phyloP scores from a whole-genome alignment of 2,113 vertebrate species.

The Cygnus buccinator region DNA sequence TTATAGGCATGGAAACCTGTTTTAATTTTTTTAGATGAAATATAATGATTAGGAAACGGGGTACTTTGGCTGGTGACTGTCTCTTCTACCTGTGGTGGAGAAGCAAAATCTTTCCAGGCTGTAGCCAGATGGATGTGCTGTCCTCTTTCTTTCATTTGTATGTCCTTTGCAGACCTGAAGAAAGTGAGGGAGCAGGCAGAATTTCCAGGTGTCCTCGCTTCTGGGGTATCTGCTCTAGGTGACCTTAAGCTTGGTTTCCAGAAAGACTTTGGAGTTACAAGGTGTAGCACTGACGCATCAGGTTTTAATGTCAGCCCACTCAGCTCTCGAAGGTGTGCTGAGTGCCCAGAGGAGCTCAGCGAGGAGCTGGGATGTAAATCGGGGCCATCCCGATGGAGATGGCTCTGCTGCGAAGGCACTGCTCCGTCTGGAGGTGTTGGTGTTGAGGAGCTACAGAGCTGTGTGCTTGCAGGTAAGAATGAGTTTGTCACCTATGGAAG shows the following conservation, averaged over 20 bases:
- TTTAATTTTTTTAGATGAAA: neutral
- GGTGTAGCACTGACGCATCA: neutral
- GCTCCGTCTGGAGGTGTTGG: neutral
- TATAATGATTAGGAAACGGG: neutral
- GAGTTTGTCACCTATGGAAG: neutral
- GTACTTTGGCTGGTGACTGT: neutral
- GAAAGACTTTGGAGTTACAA: neutral
- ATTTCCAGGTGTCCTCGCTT: neutral
- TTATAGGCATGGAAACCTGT: neutral
- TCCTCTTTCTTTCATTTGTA: neutral
- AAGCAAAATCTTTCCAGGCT: neutral
- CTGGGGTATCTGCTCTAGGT: neutral
- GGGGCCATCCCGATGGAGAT: neutral
- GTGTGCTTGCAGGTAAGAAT: neutral
- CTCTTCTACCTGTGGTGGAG: neutral
- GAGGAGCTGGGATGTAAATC: neutral
- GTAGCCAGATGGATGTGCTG: neutral
- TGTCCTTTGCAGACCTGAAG: neutral
- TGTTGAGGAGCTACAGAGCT: neutral
- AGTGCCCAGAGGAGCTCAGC: neutral
- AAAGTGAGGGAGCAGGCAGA: neutral
- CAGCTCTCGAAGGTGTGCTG: too few relatives aligned
- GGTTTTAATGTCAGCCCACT: neutral
- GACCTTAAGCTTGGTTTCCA: neutral
- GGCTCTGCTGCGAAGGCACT: neutral